phyloP scores from a whole-genome alignment of 2,113 vertebrate genomes.

The Aix galericulata region DNA sequence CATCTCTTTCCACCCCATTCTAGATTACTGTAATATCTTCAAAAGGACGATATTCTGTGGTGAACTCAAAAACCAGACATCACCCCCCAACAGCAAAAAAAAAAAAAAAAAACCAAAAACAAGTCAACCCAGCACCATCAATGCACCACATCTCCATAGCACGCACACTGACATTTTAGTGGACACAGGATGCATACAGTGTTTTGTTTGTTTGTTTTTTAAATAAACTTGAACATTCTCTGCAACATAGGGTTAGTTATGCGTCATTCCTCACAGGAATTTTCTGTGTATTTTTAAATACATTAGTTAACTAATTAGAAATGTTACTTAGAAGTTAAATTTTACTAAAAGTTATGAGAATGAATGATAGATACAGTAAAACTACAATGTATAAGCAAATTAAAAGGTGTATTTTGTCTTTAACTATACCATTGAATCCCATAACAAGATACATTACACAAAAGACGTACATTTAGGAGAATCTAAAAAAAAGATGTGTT shows the following conservation, averaged over 20 bases:
- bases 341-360: not conserved
- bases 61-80: not conserved
- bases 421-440: fast-evolving
- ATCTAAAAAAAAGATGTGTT: not conserved
- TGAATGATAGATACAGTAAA: not conserved
- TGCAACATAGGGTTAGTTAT: not conserved
- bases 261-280: not conserved
- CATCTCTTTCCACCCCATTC: not conserved
- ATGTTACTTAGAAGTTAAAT: not conserved
- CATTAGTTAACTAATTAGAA: not conserved
- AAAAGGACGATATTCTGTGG: too few species aligned
- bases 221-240: not conserved
- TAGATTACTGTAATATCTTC: not conserved
- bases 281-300: not conserved
- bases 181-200: not conserved
- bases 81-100: not conserved
- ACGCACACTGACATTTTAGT: fast-evolving
- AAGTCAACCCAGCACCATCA: not conserved
- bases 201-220: not conserved
- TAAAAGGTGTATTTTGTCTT: not conserved
- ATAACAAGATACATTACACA: not conserved
- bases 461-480: not conserved
- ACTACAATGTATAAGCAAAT: not conserved
- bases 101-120: too few species aligned
- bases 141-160: not conserved